A percentile compares a stretch with the other conserved stretches of the same genome.
Evolutionary conservation across 2,113 vertebrate species (phyloP).

Genomic region (Sinocyclocheilus anshuiensis): DNA sequence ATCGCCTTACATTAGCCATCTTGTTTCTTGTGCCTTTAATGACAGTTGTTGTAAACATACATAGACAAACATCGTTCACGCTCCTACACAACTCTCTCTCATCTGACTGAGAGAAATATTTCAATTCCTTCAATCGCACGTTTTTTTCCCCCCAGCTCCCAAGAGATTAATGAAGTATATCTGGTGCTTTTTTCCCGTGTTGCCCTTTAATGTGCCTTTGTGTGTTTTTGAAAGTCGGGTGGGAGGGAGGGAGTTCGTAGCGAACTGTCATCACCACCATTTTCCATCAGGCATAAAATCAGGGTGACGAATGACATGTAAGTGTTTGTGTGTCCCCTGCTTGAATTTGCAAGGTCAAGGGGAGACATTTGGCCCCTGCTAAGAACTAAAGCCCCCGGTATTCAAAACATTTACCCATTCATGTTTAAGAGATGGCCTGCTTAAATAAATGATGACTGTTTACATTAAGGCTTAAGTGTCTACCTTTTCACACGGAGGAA

Average conservation of each 20-base stretch:
- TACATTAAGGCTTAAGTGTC: constrained; percentile 74
- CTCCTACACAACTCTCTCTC: constrained; percentile 66
- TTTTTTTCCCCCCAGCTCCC: constrained; percentile 20
- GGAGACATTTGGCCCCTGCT: constrained; percentile 73
- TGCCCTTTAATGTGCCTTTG: constrained; percentile 20
- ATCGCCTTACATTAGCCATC: constrained; percentile 87
- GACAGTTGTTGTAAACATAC: constrained; percentile 92
- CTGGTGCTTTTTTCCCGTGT: background rate
- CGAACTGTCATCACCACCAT: constrained; percentile 38
- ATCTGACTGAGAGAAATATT: constrained; percentile 66
- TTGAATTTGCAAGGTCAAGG: constrained; percentile 50
- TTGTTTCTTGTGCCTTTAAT: constrained; percentile 89
- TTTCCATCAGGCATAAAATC: constrained; percentile 47
- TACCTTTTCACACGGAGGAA: constrained; percentile 77
- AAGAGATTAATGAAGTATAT: constrained; percentile 26
- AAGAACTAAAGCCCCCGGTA: constrained; percentile 71
- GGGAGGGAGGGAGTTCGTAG: constrained; percentile 3
- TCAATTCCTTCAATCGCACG: constrained; percentile 57
- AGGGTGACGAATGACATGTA: constrained; percentile 55
- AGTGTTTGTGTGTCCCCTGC: constrained; percentile 49
- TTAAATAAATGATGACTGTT: constrained; percentile 84
- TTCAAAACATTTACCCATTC: constrained; percentile 78
- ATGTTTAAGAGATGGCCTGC: constrained; percentile 79
- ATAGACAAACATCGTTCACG: constrained; percentile 82
- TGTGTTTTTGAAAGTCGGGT: constrained; percentile 26